These are phyloP conservation scores for Amphipyra berbera DNA, from an alignment of 2,888 invertebrate species.

Conservation along the genomic window DNA sequence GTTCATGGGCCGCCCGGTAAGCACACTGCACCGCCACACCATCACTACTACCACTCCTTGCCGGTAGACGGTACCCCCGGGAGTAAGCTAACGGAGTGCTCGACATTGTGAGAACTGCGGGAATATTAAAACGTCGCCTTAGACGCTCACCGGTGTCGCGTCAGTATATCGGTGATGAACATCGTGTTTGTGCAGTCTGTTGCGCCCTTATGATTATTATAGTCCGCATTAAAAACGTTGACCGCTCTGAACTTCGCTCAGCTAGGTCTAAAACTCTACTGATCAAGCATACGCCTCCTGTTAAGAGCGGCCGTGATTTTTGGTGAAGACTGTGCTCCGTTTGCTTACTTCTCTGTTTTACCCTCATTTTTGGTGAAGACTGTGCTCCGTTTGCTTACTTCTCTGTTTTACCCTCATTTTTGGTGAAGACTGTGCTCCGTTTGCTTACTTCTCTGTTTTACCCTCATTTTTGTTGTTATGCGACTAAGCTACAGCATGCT, in stretches of 20 bases:
- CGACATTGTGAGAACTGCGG: no score
- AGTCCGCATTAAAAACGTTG: no score
- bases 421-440: background rate
- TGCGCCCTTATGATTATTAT: no score
- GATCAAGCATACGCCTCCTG: no score
- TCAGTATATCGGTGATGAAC: no score
- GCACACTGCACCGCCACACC: slow-evolving; percentile 19
- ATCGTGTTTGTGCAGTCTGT: no score
- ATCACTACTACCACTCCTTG: background rate
- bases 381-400: slow-evolving; percentile 23
- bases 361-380: background rate
- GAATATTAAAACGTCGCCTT: no score
- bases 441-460: slow-evolving; percentile 27
- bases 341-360: slow-evolving; percentile 27
- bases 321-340: background rate
- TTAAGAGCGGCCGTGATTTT: no score
- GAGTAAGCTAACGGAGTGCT: background rate
- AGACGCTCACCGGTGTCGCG: no score
- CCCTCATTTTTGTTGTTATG: background rate
- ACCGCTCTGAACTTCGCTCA: no score
- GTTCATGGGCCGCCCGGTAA: slow-evolving; percentile 85
- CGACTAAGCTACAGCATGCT: slow-evolving; percentile 38
- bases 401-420: slow-evolving; percentile 3
- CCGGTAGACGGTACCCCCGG: background rate
- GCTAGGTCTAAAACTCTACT: no score